Percentiles rank a stretch among this genome's conserved stretches.
phyloP scores from a whole-genome alignment of 2,888 invertebrate species.

The Cataglyphis cursor region DNA sequence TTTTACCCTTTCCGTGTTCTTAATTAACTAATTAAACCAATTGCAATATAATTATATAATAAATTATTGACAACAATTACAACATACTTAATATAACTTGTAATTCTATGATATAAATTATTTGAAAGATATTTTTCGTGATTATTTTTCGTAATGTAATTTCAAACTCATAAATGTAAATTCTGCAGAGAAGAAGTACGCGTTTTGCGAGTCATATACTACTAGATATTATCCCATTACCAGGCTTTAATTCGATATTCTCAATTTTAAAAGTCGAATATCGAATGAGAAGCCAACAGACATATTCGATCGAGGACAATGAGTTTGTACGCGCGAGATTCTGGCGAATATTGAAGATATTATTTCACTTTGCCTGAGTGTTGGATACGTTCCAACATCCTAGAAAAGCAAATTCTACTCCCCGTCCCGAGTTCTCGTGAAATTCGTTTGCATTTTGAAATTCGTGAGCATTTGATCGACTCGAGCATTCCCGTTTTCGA shows the following conservation, averaged over 20 bases:
- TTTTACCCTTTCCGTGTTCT: not conserved
- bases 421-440: constrained; percentile 47
- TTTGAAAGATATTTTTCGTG: not conserved
- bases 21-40: constrained; percentile 25
- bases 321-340: constrained; percentile 58
- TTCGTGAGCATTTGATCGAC: constrained; percentile 58
- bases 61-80: not conserved
- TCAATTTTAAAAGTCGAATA: constrained; percentile 2
- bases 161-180: not conserved
- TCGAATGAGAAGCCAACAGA: not conserved
- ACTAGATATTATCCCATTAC: not conserved
- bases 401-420: constrained; percentile 42
- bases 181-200: not conserved
- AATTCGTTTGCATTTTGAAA: constrained; percentile 59
- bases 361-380: constrained; percentile 72
- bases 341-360: constrained; percentile 77
- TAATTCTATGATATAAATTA: constrained; percentile 12
- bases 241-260: constrained; percentile 26
- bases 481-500: constrained; percentile 49
- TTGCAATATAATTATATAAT: not conserved
- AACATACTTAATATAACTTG: not conserved
- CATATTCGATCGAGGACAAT: constrained; percentile 33
- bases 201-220: not conserved
- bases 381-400: constrained; percentile 69
- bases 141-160: not conserved